A percentile compares a stretch with the other conserved stretches of the same genome.
Conservation (phyloP, 2,113 vertebrate genomes). For the Heterocephalus glaber region DNA sequence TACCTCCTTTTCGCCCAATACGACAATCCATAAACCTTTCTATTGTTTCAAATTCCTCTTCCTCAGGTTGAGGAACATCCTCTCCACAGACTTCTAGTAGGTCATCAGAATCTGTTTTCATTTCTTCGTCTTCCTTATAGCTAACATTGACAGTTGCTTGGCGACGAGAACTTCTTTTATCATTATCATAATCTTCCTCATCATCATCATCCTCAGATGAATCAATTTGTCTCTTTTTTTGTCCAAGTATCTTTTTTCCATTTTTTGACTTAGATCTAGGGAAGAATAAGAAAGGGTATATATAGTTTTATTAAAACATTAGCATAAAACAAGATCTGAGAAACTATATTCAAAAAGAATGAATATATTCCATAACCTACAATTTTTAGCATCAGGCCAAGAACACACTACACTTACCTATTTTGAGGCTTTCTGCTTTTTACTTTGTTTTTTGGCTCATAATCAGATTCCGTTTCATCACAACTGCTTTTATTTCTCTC, state of each 20-base stretch:
- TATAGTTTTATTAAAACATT: conserved; percentile 22
- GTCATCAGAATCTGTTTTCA: conserved; percentile 98
- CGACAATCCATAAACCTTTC: conserved; percentile 96
- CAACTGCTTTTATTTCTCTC: conserved; percentile 89
- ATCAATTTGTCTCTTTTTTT: conserved; percentile 90
- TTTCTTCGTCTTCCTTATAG: conserved; percentile 98
- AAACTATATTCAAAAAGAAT: conserved; percentile 4
- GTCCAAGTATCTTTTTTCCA: conserved; percentile 91
- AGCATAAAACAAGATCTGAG: not conserved
- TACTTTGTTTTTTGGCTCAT: conserved; percentile 96
- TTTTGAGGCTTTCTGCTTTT: conserved; percentile 95
- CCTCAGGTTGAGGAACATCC: conserved; percentile 95
- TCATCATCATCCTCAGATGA: conserved; percentile 89
- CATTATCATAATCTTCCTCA: conserved; percentile 88
- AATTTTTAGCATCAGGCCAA: conserved; percentile 13
- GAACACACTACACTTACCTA: conserved; percentile 86
- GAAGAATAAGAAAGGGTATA: conserved; percentile 9
- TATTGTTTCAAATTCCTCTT: conserved; percentile 99
- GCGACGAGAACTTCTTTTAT: conserved; percentile 94
- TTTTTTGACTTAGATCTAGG: conserved; percentile 92
- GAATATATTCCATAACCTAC: not conserved
- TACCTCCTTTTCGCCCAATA: conserved; percentile 95
- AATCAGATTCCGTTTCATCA: conserved; percentile 97
- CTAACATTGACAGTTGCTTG: conserved; percentile 98
- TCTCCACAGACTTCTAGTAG: conserved; percentile 96